Evolutionary conservation across 2,113 vertebrate genomes (phyloP).

Genomic region (Saguinus midas): DNA sequence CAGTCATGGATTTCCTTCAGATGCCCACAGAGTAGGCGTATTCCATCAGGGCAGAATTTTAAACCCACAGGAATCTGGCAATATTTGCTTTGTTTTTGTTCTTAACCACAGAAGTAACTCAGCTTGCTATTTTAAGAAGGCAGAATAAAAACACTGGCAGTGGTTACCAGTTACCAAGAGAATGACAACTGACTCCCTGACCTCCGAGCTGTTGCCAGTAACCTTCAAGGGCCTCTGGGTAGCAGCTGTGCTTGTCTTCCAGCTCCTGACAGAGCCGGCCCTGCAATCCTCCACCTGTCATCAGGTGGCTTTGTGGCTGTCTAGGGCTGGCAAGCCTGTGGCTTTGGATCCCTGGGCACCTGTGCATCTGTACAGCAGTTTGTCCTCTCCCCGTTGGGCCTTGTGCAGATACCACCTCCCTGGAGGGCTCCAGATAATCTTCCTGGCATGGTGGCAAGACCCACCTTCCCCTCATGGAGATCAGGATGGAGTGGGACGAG

Average conservation of each 20-base stretch:
- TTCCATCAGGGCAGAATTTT: neutral
- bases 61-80: conserved; percentile 23
- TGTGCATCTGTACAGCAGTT: neutral
- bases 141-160: neutral
- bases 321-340: neutral
- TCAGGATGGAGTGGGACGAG: neutral
- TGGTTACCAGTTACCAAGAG: neutral
- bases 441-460: neutral
- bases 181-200: neutral
- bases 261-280: neutral
- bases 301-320: neutral
- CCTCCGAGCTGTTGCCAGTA: neutral
- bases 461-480: neutral
- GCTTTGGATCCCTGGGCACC: rapidly evolving
- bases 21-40: neutral
- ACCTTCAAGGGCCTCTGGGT: neutral
- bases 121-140: conserved; percentile 30
- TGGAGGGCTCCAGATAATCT: neutral
- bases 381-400: neutral
- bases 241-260: neutral
- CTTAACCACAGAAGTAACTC: neutral
- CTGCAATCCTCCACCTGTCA: neutral
- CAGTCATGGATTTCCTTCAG: neutral
- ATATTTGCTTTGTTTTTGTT: conserved; percentile 22
- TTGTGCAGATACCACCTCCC: too few species aligned